These are phyloP conservation scores for Chelonoidis abingdonii DNA, from an alignment of 2,113 vertebrate genomes.

Conservation along the genomic window DNA sequence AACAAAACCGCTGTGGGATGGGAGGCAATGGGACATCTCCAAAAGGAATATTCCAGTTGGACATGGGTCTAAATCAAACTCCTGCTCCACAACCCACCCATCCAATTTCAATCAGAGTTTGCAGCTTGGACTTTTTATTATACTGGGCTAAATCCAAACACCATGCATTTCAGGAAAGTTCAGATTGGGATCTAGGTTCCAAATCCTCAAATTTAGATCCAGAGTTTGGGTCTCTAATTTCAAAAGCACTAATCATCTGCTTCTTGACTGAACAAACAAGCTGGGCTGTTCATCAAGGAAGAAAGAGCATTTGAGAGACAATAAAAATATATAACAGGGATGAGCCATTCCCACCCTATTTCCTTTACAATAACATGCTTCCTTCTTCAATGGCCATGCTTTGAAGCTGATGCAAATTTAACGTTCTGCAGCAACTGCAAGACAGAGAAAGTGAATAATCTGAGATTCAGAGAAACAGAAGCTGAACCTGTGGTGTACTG, in stretches of 20 bases:
- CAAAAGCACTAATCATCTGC: not conserved
- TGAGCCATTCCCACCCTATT: not conserved
- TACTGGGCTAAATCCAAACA: not conserved
- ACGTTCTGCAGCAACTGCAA: not conserved
- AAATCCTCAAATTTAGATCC: not conserved
- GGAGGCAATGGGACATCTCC: not conserved
- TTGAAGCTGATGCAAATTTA: not conserved
- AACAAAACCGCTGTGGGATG: not conserved
- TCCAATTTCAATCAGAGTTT: not conserved
- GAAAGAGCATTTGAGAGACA: not conserved
- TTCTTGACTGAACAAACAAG: not conserved
- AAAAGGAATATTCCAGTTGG: not conserved
- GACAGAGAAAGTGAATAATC: not conserved
- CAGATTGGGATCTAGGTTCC: not conserved
- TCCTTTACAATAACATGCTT: not conserved
- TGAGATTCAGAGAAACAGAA: not conserved
- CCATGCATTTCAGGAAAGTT: not conserved
- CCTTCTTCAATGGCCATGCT: not conserved
- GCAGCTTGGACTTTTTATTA: not conserved
- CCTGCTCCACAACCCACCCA: too few species aligned
- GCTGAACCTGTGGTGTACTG: not conserved
- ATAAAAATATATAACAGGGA: not conserved
- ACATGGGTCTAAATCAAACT: not conserved
- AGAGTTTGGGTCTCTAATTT: not conserved
- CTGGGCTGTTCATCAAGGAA: not conserved